Conservation (phyloP, 2,113 vertebrate genomes). For the Perccottus glenii region DNA sequence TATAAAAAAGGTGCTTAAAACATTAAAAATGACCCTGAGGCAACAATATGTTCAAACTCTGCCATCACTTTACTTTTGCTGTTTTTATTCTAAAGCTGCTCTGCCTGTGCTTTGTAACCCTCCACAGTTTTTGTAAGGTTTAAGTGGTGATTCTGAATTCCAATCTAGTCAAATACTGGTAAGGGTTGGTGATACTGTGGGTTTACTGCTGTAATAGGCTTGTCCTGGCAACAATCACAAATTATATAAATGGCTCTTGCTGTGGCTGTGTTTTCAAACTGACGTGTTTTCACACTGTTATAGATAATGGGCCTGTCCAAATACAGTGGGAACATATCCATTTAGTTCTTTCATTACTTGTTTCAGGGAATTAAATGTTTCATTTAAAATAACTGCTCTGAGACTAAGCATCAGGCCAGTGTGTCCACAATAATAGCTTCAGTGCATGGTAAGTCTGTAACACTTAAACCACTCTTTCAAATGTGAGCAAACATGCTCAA, state of each 20-base stretch:
- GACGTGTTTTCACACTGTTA: not conserved
- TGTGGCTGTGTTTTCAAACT: slow-evolving; percentile 19
- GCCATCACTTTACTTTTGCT: not conserved
- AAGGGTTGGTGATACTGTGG: slow-evolving; percentile 7
- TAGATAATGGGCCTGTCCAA: not conserved
- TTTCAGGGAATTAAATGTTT: slow-evolving; percentile 1
- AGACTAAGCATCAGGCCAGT: not conserved
- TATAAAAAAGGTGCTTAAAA: not conserved
- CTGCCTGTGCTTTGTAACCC: not conserved
- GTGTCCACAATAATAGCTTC: not conserved
- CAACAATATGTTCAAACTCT: slow-evolving; percentile 1
- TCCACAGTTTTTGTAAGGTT: slow-evolving; percentile 11
- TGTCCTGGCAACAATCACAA: slow-evolving; percentile 6
- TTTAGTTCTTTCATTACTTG: slow-evolving; percentile 1
- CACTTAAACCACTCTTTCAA: not conserved
- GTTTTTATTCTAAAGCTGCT: slow-evolving; percentile 5
- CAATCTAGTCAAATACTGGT: slow-evolving; percentile 7
- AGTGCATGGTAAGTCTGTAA: not conserved
- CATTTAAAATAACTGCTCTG: not conserved
- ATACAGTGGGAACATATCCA: not conserved
- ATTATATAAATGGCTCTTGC: slow-evolving; percentile 18
- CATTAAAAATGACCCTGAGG: not conserved
- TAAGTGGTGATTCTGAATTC: slow-evolving; percentile 18
- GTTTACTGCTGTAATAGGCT: slow-evolving; percentile 24
- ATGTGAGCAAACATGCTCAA: not conserved